Evolutionary conservation across 2,888 invertebrate genomes (phyloP), one percentile per base, ranked within the genome.

Genomic region (Hydrotaea cyrtoneurina): DNA sequence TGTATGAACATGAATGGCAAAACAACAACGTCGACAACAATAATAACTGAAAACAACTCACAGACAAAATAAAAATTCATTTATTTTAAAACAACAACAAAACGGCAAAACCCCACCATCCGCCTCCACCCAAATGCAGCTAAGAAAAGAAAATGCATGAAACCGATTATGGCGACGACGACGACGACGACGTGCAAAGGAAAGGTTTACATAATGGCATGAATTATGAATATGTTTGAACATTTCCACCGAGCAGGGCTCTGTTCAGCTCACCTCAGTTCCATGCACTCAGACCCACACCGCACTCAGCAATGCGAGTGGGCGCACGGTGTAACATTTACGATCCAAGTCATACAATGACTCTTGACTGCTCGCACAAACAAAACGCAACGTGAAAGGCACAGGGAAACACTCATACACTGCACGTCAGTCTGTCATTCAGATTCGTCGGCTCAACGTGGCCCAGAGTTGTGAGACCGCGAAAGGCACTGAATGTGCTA

Each of bases 151-250:
- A 50, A 50, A 31, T 59, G 62, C 26, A n/a, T 15, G 26, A 11
- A 62, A n/a, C n/a, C 62, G 62, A 62, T 31, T 36, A 62, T 36
- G 31, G 4, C 62, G 15, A 15, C 59, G 43, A 2, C 62, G 50
- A 50, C 50, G n/a, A 50, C 10, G 43, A 7, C 11, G 43, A 2
- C 2, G 23, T 11, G 31, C 62, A 62, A 31, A 62, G 11, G 62
- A 36, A 62, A 62, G 62, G 36, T n/a, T 62, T 62, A 36, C 31
- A n/a, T 59, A 59, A 26, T 26, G 62, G 3, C 17, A 7, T 31
- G 31, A n/a, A 62, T 62, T 62, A 62, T 62, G 62, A 62, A 62
- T 62, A 62, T 62, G 26, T 62, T 62, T 62, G 62, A 17, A 10
- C 3, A 62, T 13, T 31, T 15, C 62, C 31, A 59, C 62, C n/a